phyloP scores from a whole-genome alignment of 1,140 invertebrate species.

The Trachymyrmex septentrionalis region DNA sequence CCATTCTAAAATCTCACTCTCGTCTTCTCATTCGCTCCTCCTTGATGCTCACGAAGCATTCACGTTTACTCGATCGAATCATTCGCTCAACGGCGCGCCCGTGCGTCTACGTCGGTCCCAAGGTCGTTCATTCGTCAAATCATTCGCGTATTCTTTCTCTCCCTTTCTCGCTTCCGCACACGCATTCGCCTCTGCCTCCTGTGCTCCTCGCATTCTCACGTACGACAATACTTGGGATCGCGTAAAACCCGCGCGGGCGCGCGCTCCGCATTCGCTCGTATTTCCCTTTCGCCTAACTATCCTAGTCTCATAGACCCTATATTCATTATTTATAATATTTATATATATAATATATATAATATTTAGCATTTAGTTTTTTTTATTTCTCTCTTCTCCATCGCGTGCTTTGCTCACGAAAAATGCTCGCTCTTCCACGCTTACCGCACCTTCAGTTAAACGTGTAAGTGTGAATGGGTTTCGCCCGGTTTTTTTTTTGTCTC shows the following conservation, averaged over 20 bases:
- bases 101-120: slow-evolving; percentile 66
- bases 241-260: slow-evolving; percentile 65
- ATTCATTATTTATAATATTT: slow-evolving; percentile 86
- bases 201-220: slow-evolving; percentile 60
- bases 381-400: slow-evolving; percentile 78
- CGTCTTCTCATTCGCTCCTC: slow-evolving; percentile 70
- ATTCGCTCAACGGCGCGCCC: slow-evolving; percentile 64
- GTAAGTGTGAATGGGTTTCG: slow-evolving; percentile 59
- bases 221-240: slow-evolving; percentile 50
- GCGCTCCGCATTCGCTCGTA: slow-evolving; percentile 69
- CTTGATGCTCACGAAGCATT: slow-evolving; percentile 79
- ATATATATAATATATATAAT: slow-evolving; percentile 85
- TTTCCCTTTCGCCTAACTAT: slow-evolving; percentile 84
- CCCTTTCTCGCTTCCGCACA: slow-evolving; percentile 50
- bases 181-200: background rate
- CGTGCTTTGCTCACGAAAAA: slow-evolving; percentile 73
- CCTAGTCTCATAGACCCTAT: slow-evolving; percentile 86
- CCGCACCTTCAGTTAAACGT: slow-evolving; percentile 64
- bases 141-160: slow-evolving; percentile 13
- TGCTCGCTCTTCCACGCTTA: slow-evolving; percentile 60
- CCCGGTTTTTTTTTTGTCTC: slow-evolving; percentile 66
- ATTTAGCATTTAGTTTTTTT: slow-evolving; percentile 85
- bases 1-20: slow-evolving; percentile 79
- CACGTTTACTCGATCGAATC: slow-evolving; percentile 65
- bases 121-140: slow-evolving; percentile 68